A percentile compares a stretch with the other conserved stretches of the same genome.
phyloP scores from a whole-genome alignment of 2,888 invertebrate genomes.

The Bedellia somnulentella region DNA sequence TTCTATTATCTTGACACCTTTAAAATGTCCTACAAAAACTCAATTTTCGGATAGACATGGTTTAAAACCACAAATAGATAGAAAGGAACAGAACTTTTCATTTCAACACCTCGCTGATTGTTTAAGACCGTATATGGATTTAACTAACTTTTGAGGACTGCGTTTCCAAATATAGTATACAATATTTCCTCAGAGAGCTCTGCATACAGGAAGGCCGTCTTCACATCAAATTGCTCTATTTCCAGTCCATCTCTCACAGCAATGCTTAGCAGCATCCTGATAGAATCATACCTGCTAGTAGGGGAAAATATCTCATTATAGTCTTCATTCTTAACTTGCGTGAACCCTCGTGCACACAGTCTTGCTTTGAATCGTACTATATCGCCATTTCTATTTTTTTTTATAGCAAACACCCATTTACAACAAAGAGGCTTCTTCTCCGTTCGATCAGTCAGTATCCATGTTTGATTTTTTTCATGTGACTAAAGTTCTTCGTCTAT shows the following conservation, averaged over 20 bases:
- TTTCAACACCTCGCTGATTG: slow-evolving; percentile 1
- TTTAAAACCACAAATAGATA: too few relatives aligned
- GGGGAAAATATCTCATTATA: slow-evolving; percentile 11
- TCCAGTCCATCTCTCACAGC: slow-evolving; percentile 4
- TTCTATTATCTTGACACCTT: too few relatives aligned
- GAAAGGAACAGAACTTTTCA: neutral
- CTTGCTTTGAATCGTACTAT: slow-evolving; percentile 11
- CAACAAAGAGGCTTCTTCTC: slow-evolving; percentile 10
- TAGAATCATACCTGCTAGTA: slow-evolving; percentile 12
- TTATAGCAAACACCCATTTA: slow-evolving; percentile 13
- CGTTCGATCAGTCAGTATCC: slow-evolving; percentile 6
- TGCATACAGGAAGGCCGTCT: slow-evolving; percentile 5
- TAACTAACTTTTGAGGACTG: too few relatives aligned
- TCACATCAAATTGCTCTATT: slow-evolving; percentile 6
- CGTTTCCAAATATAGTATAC: too few relatives aligned
- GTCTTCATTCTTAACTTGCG: slow-evolving; percentile 9
- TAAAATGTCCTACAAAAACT: too few relatives aligned
- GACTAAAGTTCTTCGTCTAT: neutral
- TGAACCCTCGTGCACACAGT: slow-evolving; percentile 13
- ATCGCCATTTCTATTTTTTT: slow-evolving; percentile 11
- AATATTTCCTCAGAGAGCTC: slow-evolving; percentile 3
- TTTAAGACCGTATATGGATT: slow-evolving; percentile 2
- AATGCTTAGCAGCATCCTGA: slow-evolving; percentile 9
- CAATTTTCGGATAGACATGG: too few relatives aligned
- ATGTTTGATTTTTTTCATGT: slow-evolving; percentile 8